phyloP scores from a whole-genome alignment of 2,797 vertebrate genomes.

The Dromococcyx pavoninus region DNA sequence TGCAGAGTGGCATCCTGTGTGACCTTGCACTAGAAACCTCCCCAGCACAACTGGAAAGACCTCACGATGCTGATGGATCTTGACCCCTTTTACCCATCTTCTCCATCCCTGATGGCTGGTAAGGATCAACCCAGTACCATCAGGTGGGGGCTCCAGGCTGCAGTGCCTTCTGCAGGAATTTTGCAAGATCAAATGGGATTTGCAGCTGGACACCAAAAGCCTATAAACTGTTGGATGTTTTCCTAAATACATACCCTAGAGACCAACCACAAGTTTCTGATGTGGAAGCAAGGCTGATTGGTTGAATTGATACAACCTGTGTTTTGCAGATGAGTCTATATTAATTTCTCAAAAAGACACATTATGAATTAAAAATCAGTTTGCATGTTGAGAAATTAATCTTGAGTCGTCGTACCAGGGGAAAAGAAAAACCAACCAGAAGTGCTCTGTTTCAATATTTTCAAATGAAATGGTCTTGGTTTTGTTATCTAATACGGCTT shows the following conservation, averaged over 20 bases:
- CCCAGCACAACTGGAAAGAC: background rate
- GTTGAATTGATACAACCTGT: background rate
- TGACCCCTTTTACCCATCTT: background rate
- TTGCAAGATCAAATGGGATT: background rate
- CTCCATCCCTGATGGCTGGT: background rate
- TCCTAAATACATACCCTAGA: background rate
- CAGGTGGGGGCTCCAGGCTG: background rate
- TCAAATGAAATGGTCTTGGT: background rate
- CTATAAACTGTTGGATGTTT: background rate
- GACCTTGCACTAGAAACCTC: background rate
- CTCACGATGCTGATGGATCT: background rate
- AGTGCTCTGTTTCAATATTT: background rate
- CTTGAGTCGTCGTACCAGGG: background rate
- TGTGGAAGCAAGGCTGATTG: background rate
- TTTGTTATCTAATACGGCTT: conserved; percentile 8
- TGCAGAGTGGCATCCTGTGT: background rate
- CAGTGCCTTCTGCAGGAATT: background rate
- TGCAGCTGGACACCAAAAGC: background rate
- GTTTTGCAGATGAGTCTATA: background rate
- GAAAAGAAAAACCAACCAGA: background rate
- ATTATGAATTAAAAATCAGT: conserved; percentile 49
- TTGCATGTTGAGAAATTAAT: background rate
- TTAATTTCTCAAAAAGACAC: background rate
- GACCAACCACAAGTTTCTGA: background rate
- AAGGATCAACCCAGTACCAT: background rate